phyloP scores from a whole-genome alignment of 2,113 vertebrate species.

The Anguilla rostrata region DNA sequence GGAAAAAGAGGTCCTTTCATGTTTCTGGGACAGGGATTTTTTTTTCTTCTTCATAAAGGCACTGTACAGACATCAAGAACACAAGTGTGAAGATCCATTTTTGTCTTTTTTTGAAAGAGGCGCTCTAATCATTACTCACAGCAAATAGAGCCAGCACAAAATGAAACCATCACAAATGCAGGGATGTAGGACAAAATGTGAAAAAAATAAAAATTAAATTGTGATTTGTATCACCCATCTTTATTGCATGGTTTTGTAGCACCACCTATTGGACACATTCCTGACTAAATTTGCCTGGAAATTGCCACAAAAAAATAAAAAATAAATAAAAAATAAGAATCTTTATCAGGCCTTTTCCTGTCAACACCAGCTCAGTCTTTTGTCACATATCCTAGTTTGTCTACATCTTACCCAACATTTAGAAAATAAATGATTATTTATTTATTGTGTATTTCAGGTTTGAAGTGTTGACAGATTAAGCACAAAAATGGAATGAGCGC shows the following conservation, averaged over 20 bases:
- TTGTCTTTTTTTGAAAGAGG: constrained; percentile 11
- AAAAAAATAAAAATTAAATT: background rate
- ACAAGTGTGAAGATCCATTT: constrained; percentile 27
- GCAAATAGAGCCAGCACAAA: background rate
- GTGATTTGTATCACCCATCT: background rate
- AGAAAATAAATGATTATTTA: too few relatives aligned
- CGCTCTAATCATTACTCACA: constrained; percentile 15
- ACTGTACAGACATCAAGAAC: background rate
- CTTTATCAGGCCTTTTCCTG: too few relatives aligned
- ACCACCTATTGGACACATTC: constrained; percentile 53
- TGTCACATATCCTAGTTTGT: too few relatives aligned
- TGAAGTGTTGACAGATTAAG: too few relatives aligned
- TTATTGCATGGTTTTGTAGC: constrained; percentile 46
- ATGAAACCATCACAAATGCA: background rate
- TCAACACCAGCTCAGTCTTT: too few relatives aligned
- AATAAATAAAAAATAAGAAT: too few relatives aligned
- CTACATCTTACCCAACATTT: too few relatives aligned
- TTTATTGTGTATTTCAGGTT: too few relatives aligned
- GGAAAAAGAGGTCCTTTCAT: background rate
- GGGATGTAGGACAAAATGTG: constrained; percentile 20
- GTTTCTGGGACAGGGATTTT: background rate
- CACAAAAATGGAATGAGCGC: too few relatives aligned
- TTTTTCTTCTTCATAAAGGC: constrained; percentile 3
- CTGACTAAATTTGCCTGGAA: background rate
- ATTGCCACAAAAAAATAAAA: background rate